Base-by-base conservation (phyloP, 2,797 vertebrate species). In the Cichlasoma orientale region DNA sequence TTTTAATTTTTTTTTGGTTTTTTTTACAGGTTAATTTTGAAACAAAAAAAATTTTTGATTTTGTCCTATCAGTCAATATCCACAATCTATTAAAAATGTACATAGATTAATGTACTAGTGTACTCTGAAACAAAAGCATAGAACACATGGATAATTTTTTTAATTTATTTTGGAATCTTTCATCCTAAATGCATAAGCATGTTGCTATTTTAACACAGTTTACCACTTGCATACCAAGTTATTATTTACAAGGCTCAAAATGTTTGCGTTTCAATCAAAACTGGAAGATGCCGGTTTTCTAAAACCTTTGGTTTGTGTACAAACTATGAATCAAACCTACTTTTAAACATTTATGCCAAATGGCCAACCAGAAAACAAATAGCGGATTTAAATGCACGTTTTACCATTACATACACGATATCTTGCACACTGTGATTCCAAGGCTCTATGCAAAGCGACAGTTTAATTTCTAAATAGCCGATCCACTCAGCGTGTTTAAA, bases 61-160 rank as follows among this genome's bases (percentile, higher is more conserved):
- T 50, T 50, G 18, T 47, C 14, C 14, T 18, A 0, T 36, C 10
- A 9, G 8, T 9, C 36, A 3, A 41, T 4, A 12, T 12, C 38
- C 38, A 41, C 38, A 41, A 41, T 12, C 14, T 41, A 14, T 41
- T 41, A 12, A 41, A 41, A 41, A 41, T 41, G 12, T 41, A 41
- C 38, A 41, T 4, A 41, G 38, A 41, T 4, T 41, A 41, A 41
- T 13, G 38, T 12, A 12, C 38, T 13, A 41, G 38, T 41, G 38
- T 41, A 41, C 12, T 41, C 38, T 41, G 38, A 41, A 12, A 41
- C 38, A 38, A 38, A 3, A 11, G 3, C 25, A 27, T 27, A 27
- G n/a, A n/a, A n/a, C n/a, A n/a, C n/a, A n/a, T n/a, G n/a, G n/a
- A n/a, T n/a, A n/a, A n/a, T n/a, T n/a, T n/a, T n/a, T n/a, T n/a